A percentile compares a stretch with the other conserved stretches of the same genome.
phyloP scores from a whole-genome alignment of 2,888 invertebrate species.

The Calameuta pallipes region DNA sequence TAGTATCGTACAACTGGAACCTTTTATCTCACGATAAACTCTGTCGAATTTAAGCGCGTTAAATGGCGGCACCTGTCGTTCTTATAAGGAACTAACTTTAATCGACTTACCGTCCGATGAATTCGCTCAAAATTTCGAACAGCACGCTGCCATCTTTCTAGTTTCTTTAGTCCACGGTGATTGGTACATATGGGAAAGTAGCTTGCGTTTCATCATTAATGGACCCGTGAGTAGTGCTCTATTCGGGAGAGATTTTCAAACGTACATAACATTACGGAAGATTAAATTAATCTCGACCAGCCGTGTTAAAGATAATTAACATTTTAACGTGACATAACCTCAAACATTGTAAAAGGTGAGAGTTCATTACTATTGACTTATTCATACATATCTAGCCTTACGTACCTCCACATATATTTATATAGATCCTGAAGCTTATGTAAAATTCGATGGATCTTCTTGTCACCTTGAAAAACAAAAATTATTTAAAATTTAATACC shows the following conservation, averaged over 20 bases:
- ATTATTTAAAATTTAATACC: background rate
- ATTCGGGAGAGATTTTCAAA: background rate
- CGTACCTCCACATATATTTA: background rate
- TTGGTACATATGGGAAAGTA: background rate
- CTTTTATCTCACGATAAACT: background rate
- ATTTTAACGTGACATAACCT: constrained; percentile 20
- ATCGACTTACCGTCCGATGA: background rate
- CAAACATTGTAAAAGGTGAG: constrained; percentile 16
- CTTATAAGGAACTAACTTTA: background rate
- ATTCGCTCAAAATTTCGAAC: background rate
- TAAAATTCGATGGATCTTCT: background rate
- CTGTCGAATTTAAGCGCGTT: background rate
- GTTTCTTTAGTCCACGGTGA: background rate
- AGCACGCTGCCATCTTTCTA: background rate
- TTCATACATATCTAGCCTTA: background rate
- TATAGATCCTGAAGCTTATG: background rate
- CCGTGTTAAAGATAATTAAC: background rate
- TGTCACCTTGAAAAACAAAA: background rate
- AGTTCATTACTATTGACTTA: background rate
- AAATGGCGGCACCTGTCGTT: background rate
- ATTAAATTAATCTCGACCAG: background rate
- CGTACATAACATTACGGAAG: background rate
- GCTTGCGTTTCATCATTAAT: background rate
- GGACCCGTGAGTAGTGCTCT: background rate
- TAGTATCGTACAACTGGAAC: background rate